Evolutionary conservation across 2,113 vertebrate genomes (phyloP), one percentile per base, ranked within the genome.

Genomic region (Lynx canadensis): DNA sequence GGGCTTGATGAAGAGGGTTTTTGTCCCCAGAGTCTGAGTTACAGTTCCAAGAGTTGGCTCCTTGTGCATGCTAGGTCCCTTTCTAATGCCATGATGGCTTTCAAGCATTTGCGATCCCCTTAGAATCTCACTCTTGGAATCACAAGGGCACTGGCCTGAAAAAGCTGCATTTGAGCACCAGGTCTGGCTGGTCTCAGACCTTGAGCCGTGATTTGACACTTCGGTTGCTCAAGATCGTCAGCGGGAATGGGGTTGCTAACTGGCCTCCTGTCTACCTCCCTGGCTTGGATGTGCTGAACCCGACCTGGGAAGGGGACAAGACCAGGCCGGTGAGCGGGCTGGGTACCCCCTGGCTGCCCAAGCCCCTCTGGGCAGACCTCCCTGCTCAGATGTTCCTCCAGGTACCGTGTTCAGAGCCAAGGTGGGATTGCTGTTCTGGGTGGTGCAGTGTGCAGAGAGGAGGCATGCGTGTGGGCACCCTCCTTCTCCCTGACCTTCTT

Each of bases 391-490:
- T 0, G 25, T 38, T 69, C 71, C 36, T 94, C 16, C 5, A 0
- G 3, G 23, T 52, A 0, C 38, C 2, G 27, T 0, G 11, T 4
- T 25, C 14, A 38, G 48, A 74, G 14, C 29, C 12, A 8, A 55
- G 45, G n/a, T 6, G 14, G 0, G 13, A 55, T 18, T 18, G 21
- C 31, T 57, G 12, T 3, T 48, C 23, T 7, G 7, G 16, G 18
- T 14, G 65, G 11, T 27, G 23, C n/a, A 60, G 5, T 50, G 18
- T 38, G 76, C 12, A 45, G 38, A 88, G 69, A 89, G 36, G 4
- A 4, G 10, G 65, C 3, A 0, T 29, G 7, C 14, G 2, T 0
- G 3, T 2, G 29, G 25, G 19, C 15, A 1, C 4, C 52, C 60
- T 8, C 29, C 21, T 73, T 48, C 78, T 36, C 27, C 7, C 38